phyloP scores from a whole-genome alignment of 1,140 invertebrate genomes.

The Drosophila pandora region DNA sequence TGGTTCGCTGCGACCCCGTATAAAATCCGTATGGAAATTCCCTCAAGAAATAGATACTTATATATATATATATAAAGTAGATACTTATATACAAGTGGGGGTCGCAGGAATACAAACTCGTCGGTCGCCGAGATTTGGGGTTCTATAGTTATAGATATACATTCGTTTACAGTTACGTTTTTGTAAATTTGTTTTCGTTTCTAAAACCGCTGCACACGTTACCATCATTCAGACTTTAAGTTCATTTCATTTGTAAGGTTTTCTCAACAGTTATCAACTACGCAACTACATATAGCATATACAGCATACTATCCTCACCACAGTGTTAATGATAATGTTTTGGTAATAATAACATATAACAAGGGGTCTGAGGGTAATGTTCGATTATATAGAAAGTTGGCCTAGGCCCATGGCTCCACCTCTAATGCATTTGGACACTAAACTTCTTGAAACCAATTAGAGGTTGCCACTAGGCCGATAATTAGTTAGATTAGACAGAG shows the following conservation, averaged over 20 bases:
- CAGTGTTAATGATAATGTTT: constrained; percentile 33
- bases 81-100: constrained; percentile 22
- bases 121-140: constrained; percentile 19
- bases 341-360: constrained; percentile 61
- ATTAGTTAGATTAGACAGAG: constrained; percentile 28
- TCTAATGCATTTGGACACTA: constrained; percentile 18
- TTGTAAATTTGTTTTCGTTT: constrained; percentile 62
- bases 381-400: constrained; percentile 11
- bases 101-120: constrained; percentile 36
- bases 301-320: constrained; percentile 28
- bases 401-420: background rate
- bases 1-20: constrained; percentile 26
- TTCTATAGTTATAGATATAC: constrained; percentile 28
- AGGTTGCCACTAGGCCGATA: constrained; percentile 36
- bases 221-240: constrained; percentile 79
- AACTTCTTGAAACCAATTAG: constrained; percentile 62
- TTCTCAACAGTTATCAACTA: constrained; percentile 66
- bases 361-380: constrained; percentile 57
- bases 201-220: constrained; percentile 80
- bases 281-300: constrained; percentile 56
- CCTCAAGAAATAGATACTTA: constrained; percentile 19
- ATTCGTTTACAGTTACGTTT: constrained; percentile 47
- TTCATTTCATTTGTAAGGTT: constrained; percentile 78
- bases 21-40: constrained; percentile 23
- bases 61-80: background rate